A percentile compares a stretch with the other conserved stretches of the same genome.
Conservation (phyloP, 2,888 invertebrate genomes). For the Phanerotoma sp. region DNA sequence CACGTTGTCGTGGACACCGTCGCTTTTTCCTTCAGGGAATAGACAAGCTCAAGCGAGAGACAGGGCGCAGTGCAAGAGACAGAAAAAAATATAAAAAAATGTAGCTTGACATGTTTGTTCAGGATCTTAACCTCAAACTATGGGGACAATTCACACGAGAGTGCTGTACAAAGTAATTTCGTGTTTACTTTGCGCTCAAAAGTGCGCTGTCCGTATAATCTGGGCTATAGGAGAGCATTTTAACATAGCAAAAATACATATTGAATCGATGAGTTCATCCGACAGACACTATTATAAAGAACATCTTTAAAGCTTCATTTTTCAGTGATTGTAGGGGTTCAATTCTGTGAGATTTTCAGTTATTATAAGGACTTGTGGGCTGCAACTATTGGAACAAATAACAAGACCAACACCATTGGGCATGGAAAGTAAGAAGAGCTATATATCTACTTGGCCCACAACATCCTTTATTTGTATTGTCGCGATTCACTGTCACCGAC, state of each 20-base stretch:
- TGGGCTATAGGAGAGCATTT: neutral
- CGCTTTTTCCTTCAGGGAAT: slow-evolving; percentile 25
- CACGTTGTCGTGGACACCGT: slow-evolving; percentile 31
- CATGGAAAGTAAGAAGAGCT: slow-evolving; percentile 1
- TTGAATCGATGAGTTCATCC: slow-evolving; percentile 12
- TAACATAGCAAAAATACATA: slow-evolving; percentile 1
- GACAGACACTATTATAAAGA: neutral
- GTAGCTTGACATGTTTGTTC: slow-evolving; percentile 33
- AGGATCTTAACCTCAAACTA: slow-evolving; percentile 32
- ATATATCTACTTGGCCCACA: slow-evolving; percentile 11
- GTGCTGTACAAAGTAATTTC: slow-evolving; percentile 38
- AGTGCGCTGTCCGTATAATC: slow-evolving; percentile 36
- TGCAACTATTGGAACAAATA: slow-evolving; percentile 1
- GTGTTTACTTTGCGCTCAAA: slow-evolving; percentile 36
- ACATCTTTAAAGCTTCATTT: slow-evolving; percentile 2
- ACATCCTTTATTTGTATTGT: slow-evolving; percentile 23
- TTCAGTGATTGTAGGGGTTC: neutral
- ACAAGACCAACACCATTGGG: slow-evolving; percentile 9
- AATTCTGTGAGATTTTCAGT: neutral
- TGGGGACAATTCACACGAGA: slow-evolving; percentile 33
- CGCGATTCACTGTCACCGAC: slow-evolving; percentile 8
- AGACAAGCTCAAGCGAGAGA: slow-evolving; percentile 2
- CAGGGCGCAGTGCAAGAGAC: slow-evolving; percentile 8
- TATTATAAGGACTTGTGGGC: neutral
- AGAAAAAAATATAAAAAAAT: slow-evolving; percentile 27